Conservation (phyloP, 1,140 invertebrate species). For the Chlorops oryzae region DNA sequence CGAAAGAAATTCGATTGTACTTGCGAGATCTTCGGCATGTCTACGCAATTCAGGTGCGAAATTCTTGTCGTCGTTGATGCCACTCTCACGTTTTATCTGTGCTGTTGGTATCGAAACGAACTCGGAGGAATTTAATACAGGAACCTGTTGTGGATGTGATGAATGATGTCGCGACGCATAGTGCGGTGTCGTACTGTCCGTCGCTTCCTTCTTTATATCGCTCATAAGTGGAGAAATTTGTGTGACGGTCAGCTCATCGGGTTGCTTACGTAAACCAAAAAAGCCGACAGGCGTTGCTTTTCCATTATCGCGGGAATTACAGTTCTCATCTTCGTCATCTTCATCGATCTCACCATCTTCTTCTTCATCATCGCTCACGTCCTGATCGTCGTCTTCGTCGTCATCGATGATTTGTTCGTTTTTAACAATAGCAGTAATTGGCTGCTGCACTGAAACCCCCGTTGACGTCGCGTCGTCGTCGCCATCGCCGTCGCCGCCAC, state of each 20-base stretch:
- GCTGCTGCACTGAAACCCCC: no score
- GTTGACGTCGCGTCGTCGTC: no score
- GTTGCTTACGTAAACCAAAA: no score
- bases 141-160: constrained; percentile 6
- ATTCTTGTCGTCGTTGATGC: neutral
- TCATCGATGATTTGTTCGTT: constrained; percentile 34
- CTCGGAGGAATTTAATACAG: constrained; percentile 10
- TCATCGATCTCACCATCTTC: constrained; percentile 15
- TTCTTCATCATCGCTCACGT: constrained; percentile 32
- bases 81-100: constrained; percentile 18
- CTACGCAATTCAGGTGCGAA: neutral
- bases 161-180: no score
- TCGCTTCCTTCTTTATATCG: constrained; percentile 11
- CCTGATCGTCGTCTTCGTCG: constrained; percentile 18
- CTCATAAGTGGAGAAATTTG: constrained; percentile 1
- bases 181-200: no score
- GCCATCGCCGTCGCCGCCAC: constrained; percentile 29
- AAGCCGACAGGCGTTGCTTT: neutral
- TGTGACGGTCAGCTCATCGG: constrained; percentile 4
- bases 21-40: neutral
- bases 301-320: neutral
- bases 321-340: neutral
- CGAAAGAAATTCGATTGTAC: neutral
- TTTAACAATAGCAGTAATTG: constrained; percentile 40
- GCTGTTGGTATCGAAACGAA: constrained; percentile 16